These are phyloP conservation scores for Dryocosmus kuriphilus DNA, from an alignment of 2,888 invertebrate species.

Conservation along the genomic window DNA sequence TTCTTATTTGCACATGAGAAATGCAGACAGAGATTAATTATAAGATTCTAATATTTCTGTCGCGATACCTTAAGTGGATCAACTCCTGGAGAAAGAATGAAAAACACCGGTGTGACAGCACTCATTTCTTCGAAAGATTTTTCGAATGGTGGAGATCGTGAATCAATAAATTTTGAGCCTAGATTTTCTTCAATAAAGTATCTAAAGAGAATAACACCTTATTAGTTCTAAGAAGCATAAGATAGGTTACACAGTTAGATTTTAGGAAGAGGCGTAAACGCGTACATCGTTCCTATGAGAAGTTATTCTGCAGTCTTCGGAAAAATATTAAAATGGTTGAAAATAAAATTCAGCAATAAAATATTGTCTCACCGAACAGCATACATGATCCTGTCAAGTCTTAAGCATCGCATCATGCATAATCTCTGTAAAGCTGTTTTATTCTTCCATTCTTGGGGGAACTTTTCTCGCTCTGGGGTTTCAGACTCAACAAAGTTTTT, in stretches of 20 bases:
- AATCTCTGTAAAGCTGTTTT: constrained; percentile 90
- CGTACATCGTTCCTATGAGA: too few species aligned
- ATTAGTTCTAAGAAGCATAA: too few species aligned
- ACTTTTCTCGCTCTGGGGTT: constrained; percentile 94
- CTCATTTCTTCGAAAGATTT: constrained; percentile 93
- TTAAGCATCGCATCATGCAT: constrained; percentile 94
- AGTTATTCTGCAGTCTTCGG: too few species aligned
- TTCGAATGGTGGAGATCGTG: constrained; percentile 88
- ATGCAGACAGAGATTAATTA: too few species aligned
- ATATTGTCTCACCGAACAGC: constrained; percentile 83
- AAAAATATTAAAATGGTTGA: too few species aligned
- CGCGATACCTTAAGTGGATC: constrained; percentile 97
- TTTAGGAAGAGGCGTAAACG: too few species aligned
- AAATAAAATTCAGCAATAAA: too few species aligned
- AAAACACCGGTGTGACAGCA: constrained; percentile 92
- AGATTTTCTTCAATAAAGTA: constrained; percentile 94
- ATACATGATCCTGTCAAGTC: constrained; percentile 97
- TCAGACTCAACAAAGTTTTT: constrained; percentile 95
- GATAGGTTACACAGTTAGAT: too few species aligned
- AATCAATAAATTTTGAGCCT: constrained; percentile 89
- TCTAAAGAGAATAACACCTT: constrained; percentile 78
- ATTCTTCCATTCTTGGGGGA: constrained; percentile 98
- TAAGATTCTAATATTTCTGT: too few species aligned
- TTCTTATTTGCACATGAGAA: too few species aligned
- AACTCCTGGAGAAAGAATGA: constrained; percentile 95